These are phyloP conservation scores for Amphimedon queenslandica DNA, from an alignment of 37 sponge, comb jelly and placozoan species.

Conservation along the genomic window DNA sequence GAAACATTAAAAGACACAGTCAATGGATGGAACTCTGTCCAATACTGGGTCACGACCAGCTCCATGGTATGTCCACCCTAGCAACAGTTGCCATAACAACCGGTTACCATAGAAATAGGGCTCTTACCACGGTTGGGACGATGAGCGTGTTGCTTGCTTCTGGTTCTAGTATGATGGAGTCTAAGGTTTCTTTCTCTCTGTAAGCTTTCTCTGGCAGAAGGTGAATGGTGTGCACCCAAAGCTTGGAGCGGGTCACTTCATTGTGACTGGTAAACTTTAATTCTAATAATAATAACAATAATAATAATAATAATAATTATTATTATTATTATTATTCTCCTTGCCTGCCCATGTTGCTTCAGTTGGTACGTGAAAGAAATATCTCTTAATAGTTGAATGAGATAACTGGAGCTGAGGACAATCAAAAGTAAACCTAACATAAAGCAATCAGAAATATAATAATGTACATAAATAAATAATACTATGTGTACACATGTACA, in stretches of 20 bases:
- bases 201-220: conserved; percentile 60
- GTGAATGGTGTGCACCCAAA: conserved; percentile 69
- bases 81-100: background rate
- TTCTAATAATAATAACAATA: conserved; percentile 16
- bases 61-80: conserved; percentile 81
- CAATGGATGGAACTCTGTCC: conserved; percentile 56
- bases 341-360: conserved; percentile 86
- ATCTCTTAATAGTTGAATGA: conserved; percentile 22
- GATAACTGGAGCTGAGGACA: conserved; percentile 31
- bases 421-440: background rate
- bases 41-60: conserved; percentile 69
- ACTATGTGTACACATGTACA: conserved; percentile 3
- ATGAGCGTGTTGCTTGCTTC: background rate
- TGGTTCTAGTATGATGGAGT: conserved; percentile 37
- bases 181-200: conserved; percentile 32
- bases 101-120: too few relatives aligned
- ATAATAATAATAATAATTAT: too few relatives aligned
- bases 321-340: too few relatives aligned
- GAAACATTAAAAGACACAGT: conserved; percentile 30
- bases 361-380: conserved; percentile 65
- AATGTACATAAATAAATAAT: background rate
- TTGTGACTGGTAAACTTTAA: conserved; percentile 21
- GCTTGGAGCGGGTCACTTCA: conserved; percentile 12
- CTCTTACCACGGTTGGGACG: conserved; percentile 26
- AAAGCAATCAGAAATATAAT: too few relatives aligned